Evolutionary conservation across 2,113 vertebrate species (phyloP).

Genomic region (Ptilorrhoa leucosticta): DNA sequence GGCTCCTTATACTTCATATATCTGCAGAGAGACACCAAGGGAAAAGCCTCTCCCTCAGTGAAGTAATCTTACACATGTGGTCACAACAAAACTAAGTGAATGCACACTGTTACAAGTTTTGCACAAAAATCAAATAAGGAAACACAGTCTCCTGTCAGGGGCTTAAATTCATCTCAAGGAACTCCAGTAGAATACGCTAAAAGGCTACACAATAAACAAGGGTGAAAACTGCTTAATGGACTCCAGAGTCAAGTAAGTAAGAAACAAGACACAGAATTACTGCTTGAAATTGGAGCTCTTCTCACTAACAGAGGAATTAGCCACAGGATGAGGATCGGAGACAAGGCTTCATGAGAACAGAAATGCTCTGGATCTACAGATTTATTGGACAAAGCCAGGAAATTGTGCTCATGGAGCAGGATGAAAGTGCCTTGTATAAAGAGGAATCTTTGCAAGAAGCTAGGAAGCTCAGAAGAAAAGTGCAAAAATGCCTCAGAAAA

Average conservation of each 20-base stretch:
- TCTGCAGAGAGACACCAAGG: not conserved
- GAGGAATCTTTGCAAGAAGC: not conserved
- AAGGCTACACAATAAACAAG: not conserved
- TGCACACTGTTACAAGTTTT: not conserved
- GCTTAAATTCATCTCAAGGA: not conserved
- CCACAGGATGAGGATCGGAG: not conserved
- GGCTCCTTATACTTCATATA: not conserved
- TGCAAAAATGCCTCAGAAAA: not conserved
- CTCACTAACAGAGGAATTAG: not conserved
- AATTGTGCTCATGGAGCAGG: not conserved
- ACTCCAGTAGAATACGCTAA: not conserved
- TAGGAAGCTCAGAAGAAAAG: not conserved
- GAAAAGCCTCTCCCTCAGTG: not conserved
- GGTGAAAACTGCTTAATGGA: not conserved
- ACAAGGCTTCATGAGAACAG: not conserved
- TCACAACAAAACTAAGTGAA: not conserved
- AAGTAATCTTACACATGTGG: not conserved
- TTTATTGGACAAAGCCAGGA: not conserved
- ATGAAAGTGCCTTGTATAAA: not conserved
- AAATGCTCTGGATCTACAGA: not conserved
- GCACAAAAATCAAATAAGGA: not conserved
- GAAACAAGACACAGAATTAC: not conserved
- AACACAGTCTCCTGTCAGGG: not conserved
- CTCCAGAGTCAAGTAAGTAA: not conserved
- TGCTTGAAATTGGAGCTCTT: not conserved